Base-by-base conservation (phyloP, 2,888 invertebrate genomes). In the Nemapogon koenigi region DNA sequence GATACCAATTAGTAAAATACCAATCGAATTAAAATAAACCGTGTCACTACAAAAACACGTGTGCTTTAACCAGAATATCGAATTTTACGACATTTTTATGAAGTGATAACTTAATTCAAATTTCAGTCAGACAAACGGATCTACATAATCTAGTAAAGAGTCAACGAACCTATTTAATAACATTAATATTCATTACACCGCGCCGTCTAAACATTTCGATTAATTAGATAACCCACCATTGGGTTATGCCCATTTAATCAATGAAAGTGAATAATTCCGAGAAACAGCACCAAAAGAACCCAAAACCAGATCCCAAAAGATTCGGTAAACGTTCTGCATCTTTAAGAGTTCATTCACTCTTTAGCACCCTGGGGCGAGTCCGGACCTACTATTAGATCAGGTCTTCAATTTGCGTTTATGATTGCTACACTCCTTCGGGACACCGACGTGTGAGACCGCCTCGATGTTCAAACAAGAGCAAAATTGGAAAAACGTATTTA, bases 51-150 rank as follows among this genome's bases (percentile, higher is more conserved):
- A n/a, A n/a, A n/a, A n/a, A n/a, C 45, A 49, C 47, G 50, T 52
- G 53, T 57, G 51, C 49, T 51, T 45, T 29, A 30, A 28, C 14
- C 28, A 17, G 27, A 45, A 52, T 57, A 55, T 62, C 58, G 46
- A 42, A 47, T 68, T 70, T 71, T 62, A 71, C 61, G 69, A 61
- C 51, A 45, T 43, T 68, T 71, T 71, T 62, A 71, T 31, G 16
- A 17, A 31, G 16, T 31, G 31, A 31, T 31, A 31, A 31, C 16
- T 31, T 17, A n/a, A 31, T 31, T 17, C 16, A 14, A 13, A 13
- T 7, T 7, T 28, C 11, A 13, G 16, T 30, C n/a, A 16, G n/a
- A 3, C 16, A 31, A n/a, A n/a, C n/a, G n/a, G n/a, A n/a, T n/a
- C n/a, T n/a, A n/a, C n/a, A n/a, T n/a, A n/a, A n/a, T 31, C 16